Conservation (phyloP, 2,113 vertebrate species). For the Sardina pilchardus region DNA sequence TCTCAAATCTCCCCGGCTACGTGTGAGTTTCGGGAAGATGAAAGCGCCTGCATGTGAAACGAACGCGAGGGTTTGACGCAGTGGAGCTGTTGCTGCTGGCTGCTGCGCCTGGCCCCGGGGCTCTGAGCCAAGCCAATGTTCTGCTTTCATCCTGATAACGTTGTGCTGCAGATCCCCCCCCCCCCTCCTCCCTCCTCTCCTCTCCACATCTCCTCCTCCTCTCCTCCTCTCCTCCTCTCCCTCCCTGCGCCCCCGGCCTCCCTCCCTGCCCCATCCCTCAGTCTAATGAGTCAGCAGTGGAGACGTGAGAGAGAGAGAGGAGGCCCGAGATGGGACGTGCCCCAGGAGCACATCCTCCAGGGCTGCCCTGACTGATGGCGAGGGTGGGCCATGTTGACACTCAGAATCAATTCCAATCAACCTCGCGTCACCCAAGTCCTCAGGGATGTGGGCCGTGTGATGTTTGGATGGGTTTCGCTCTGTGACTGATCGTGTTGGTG, state of each 20-base stretch:
- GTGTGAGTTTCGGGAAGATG: not conserved
- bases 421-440: not conserved
- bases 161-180: not conserved
- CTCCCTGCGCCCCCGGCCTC: not conserved
- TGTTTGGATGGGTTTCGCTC: not conserved
- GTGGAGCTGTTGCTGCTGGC: not conserved
- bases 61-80: not conserved
- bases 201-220: not conserved
- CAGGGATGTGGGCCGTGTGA: slow-evolving; percentile 39
- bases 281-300: not conserved
- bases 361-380: not conserved
- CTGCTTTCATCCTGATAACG: slow-evolving; percentile 4
- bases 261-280: not conserved
- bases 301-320: not conserved
- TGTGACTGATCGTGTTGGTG: not conserved
- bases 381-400: not conserved
- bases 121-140: not conserved
- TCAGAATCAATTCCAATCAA: not conserved
- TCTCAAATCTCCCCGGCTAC: not conserved
- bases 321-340: not conserved
- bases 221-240: not conserved
- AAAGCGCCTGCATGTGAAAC: not conserved
- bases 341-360: not conserved
- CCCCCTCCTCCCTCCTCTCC: not conserved
- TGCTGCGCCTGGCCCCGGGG: not conserved